Evolutionary conservation across 2,888 invertebrate genomes (phyloP).

Genomic region (Dexiosoma caninum): DNA sequence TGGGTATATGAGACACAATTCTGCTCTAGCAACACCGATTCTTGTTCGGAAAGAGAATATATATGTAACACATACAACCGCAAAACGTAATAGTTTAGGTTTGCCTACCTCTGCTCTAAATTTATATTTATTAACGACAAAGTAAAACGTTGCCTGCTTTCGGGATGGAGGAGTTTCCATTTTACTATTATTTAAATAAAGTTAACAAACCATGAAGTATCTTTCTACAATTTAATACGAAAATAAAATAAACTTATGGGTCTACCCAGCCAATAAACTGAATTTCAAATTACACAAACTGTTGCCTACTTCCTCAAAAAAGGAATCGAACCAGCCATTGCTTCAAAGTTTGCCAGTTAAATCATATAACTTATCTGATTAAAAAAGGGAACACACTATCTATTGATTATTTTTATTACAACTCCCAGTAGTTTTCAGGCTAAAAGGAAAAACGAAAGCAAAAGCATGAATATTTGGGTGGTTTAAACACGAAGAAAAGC

Average conservation of each 20-base stretch:
- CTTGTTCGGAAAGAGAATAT: no score
- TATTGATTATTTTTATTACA: constrained; percentile 20
- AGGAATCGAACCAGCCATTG: neutral
- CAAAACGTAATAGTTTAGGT: no score
- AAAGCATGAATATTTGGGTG: no score
- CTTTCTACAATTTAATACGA: neutral
- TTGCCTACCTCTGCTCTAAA: no score
- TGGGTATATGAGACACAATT: no score
- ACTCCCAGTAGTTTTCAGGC: neutral
- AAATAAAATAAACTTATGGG: neutral
- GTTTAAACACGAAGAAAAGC: neutral
- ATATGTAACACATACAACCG: no score
- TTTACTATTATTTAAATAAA: neutral
- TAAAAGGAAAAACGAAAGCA: neutral
- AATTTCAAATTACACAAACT: neutral
- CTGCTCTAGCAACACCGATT: no score
- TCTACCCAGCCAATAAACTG: neutral
- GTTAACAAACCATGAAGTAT: neutral
- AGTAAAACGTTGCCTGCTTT: neutral
- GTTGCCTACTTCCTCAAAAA: constrained; percentile 13
- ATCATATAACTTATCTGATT: constrained; percentile 26
- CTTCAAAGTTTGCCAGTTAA: neutral
- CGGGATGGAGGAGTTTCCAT: neutral
- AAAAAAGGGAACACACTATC: constrained; percentile 7
- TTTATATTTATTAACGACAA: neutral